Evolutionary conservation across 2,888 invertebrate genomes (phyloP), one percentile per base, ranked within the genome.

Genomic region (Leptinotarsa rubiginosa): DNA sequence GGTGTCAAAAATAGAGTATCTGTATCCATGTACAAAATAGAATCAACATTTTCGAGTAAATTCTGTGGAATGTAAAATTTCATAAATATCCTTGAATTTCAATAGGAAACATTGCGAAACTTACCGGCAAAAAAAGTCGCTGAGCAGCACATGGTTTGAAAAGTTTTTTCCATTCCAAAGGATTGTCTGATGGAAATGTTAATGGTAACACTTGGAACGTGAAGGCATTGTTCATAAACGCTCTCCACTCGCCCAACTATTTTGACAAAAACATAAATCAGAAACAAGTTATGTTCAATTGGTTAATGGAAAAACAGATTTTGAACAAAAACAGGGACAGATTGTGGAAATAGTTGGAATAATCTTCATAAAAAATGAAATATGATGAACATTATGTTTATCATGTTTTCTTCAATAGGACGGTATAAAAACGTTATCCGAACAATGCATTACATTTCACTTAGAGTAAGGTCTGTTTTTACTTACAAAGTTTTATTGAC

Each of bases 141-240:
- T 98, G 97, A 12, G 97, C 94, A 70, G 98, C 97, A 90, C 98
- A 98, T 10, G 96, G 96, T 86, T 97, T 97, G 84, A 98, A 98
- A 47, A 98, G 88, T 85, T 92, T 93, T 84, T 92, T 92, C 98
- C 98, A 98, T 85, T 95, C 94, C 10, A 91, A 90, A 62, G 90
- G 90, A 84, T 94, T 92, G 66, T 91, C 90, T 73, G 91, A 89
- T 0, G 97, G 97, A 88, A 97, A 97, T 65, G 91, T 91, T 65
- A 97, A 91, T 64, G 92, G 91, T 80, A 93, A 92, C 16, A 97
- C 89, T 85, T 93, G 91, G 88, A 92, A 97, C 47, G 91, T 90
- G 82, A 97, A 92, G 70, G 91, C 91, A 74, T 91, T 89, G 69
- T 92, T 91, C 25, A 91, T 89, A 65, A 92, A 84, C 16, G 86